Evolutionary conservation across 2,797 vertebrate genomes (phyloP), one percentile per base, ranked within the genome.

Genomic region (Craterocephalus amniculus): DNA sequence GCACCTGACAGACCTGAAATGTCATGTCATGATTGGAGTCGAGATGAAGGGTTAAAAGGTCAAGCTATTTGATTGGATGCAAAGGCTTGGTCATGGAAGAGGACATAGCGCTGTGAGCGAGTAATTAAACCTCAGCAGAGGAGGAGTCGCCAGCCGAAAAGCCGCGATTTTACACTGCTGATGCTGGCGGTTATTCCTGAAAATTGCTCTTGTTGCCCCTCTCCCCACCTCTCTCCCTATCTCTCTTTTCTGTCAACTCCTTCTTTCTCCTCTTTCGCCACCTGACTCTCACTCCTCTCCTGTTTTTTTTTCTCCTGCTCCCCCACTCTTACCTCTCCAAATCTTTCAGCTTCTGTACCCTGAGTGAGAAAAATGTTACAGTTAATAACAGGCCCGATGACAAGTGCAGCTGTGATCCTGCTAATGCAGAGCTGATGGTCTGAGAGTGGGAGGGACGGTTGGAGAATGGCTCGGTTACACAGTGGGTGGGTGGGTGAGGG

Each of bases 301-400:
- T 74, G 51, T 61, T 43, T 49, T 61, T 43, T 49, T 27, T 1
- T 0, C 16, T 8, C 1, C 35, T 51, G 27, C 49, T 16, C 36
- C 10, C 26, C 4, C 13, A 40, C 69, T 67, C 48, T 12, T 36
- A 9, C 67, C 69, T 58, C 48, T 14, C 34, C 2, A 59, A 48
- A 64, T 81, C 65, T 59, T 57, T 76, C 58, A 58, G 36, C 70
- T 63, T 72, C 69, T 64, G 14, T 66, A 51, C 62, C 59, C 58
- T 0, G 9, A 66, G 80, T 69, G 78, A 77, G 80, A 86, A 84
- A 81, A 72, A 78, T 64, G 74, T 66, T 80, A 48, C 72, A 48
- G 75, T 82, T 92, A 91, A 91, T 90, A 90, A 89, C 81, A 74
- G 74, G 58, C 74, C 81, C 58, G 86, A 87, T 92, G 90, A 93